Evolutionary conservation across 2,888 invertebrate species (phyloP).

Genomic region (Tridacna gigas): DNA sequence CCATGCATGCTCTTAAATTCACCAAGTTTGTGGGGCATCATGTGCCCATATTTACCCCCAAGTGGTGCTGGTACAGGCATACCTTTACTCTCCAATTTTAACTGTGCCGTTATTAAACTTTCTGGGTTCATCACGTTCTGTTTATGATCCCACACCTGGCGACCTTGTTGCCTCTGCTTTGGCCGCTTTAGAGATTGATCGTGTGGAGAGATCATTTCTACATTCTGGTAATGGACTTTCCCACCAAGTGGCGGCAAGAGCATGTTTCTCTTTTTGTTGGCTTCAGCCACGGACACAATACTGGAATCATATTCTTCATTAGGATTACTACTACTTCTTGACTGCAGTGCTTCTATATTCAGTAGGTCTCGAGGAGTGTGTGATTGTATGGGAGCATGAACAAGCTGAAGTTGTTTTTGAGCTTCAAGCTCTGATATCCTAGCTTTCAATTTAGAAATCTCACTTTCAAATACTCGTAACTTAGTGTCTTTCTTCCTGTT

Average conservation of each 20-base stretch:
- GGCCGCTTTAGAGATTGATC: slow-evolving; percentile 15
- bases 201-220: slow-evolving; percentile 8
- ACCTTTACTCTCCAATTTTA: slow-evolving; percentile 62
- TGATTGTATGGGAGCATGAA: slow-evolving; percentile 21
- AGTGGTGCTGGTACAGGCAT: slow-evolving; percentile 27
- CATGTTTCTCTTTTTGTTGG: slow-evolving; percentile 37
- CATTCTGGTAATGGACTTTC: slow-evolving; percentile 26
- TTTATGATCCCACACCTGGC: slow-evolving; percentile 30
- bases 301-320: slow-evolving; percentile 17
- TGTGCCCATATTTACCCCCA: slow-evolving; percentile 39
- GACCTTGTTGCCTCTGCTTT: slow-evolving; percentile 23
- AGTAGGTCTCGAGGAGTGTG: slow-evolving; percentile 13
- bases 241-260: slow-evolving; percentile 59
- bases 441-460: slow-evolving; percentile 65
- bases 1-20: slow-evolving; percentile 57
- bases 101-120: slow-evolving; percentile 65
- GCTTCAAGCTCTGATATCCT: slow-evolving; percentile 65
- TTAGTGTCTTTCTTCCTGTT: slow-evolving; percentile 71
- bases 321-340: not conserved
- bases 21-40: slow-evolving; percentile 68
- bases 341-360: not conserved
- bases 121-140: slow-evolving; percentile 50
- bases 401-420: slow-evolving; percentile 34
- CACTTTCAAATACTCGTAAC: slow-evolving; percentile 67
- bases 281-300: not conserved